Conservation (phyloP, 2,888 invertebrate genomes). For the Psylliodes chrysocephalus region DNA sequence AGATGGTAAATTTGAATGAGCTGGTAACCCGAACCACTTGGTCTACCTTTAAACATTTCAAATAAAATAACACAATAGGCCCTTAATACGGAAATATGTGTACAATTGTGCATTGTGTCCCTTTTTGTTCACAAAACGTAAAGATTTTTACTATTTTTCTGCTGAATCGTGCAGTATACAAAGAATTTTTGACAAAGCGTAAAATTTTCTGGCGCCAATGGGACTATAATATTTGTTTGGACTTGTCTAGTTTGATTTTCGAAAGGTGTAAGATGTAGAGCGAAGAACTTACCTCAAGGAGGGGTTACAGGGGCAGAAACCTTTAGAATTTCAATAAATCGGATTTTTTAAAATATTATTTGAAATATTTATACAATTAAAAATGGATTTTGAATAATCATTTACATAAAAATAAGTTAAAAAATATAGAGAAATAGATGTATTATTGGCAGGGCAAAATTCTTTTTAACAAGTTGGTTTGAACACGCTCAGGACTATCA, state of each 20-base stretch:
- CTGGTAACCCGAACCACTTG: neutral
- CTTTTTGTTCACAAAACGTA: slow-evolving; percentile 6
- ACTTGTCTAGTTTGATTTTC: slow-evolving; percentile 14
- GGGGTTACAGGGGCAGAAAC: too few relatives aligned
- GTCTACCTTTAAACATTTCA: slow-evolving; percentile 18
- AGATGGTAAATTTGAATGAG: neutral
- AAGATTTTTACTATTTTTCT: slow-evolving; percentile 26
- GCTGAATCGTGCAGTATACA: slow-evolving; percentile 23
- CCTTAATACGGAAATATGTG: slow-evolving; percentile 26
- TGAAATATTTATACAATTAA: too few relatives aligned
- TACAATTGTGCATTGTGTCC: slow-evolving; percentile 24
- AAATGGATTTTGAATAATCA: too few relatives aligned
- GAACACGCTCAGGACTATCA: too few relatives aligned
- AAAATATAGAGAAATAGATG: too few relatives aligned
- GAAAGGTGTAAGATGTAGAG: slow-evolving; percentile 7
- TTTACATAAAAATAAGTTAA: too few relatives aligned
- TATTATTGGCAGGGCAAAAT: too few relatives aligned
- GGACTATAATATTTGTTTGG: slow-evolving; percentile 4
- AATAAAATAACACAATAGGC: slow-evolving; percentile 13
- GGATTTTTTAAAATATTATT: too few relatives aligned
- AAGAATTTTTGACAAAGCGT: slow-evolving; percentile 27
- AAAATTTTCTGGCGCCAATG: slow-evolving; percentile 25
- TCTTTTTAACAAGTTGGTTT: too few relatives aligned
- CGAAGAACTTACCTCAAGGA: too few relatives aligned
- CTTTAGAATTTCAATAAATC: too few relatives aligned